Percentiles rank a stretch among this genome's conserved stretches.
Evolutionary conservation across 2,888 invertebrate genomes (phyloP).

Genomic region (Ochropacha duplaris): DNA sequence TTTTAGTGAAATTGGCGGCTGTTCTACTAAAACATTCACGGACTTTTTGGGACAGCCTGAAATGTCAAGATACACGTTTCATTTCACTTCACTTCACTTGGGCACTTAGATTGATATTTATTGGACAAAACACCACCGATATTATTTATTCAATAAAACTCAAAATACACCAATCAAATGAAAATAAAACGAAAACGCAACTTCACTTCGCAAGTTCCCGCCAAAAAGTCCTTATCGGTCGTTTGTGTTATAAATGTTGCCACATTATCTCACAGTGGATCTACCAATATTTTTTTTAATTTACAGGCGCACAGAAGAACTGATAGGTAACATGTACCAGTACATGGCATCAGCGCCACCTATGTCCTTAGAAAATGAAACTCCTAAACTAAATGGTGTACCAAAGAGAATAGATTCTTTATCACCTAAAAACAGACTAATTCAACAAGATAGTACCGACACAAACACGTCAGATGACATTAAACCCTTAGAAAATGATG

Average conservation of each 20-base stretch:
- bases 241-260: background rate
- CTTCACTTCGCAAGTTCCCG: no score
- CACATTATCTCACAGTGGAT: background rate
- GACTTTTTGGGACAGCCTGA: no score
- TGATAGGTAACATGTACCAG: conserved; percentile 82
- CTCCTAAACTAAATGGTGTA: conserved; percentile 56
- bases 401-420: conserved; percentile 50
- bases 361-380: conserved; percentile 54
- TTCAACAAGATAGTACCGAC: conserved; percentile 67
- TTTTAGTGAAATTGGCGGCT: no score
- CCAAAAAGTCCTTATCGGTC: no score
- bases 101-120: no score
- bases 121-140: no score
- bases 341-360: conserved; percentile 77
- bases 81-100: no score
- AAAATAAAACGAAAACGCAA: no score
- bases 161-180: no score
- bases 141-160: no score
- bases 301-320: conserved; percentile 83
- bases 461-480: conserved; percentile 73
- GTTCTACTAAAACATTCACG: no score
- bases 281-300: conserved; percentile 5
- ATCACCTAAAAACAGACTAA: conserved; percentile 47
- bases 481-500: conserved; percentile 45
- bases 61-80: no score